phyloP scores from a whole-genome alignment of 2,888 invertebrate species.

The Zygothrica quintamaculata region DNA sequence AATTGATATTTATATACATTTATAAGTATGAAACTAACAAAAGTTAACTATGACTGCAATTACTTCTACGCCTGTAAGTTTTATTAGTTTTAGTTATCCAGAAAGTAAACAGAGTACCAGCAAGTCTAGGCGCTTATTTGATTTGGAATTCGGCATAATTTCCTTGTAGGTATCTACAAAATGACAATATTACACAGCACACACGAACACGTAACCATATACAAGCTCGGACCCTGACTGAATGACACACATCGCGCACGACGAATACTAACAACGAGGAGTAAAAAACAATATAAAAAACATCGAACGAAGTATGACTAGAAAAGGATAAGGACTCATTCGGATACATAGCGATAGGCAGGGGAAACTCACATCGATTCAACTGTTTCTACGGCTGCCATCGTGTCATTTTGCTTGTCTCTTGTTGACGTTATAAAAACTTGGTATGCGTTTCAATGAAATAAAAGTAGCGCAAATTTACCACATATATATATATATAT shows the following conservation, averaged over 20 bases:
- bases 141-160: slow-evolving; percentile 58
- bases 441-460: slow-evolving; percentile 56
- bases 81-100: slow-evolving; percentile 30
- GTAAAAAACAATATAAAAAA: slow-evolving; percentile 77
- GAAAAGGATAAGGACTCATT: slow-evolving; percentile 37
- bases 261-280: slow-evolving; percentile 44
- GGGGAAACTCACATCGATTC: slow-evolving; percentile 43
- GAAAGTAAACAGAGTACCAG: slow-evolving; percentile 67
- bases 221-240: slow-evolving; percentile 67
- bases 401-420: slow-evolving; percentile 63
- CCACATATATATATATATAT: slow-evolving; percentile 21
- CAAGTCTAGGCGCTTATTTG: slow-evolving; percentile 64
- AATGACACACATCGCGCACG: slow-evolving; percentile 70
- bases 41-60: too few species aligned
- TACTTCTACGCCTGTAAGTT: background rate
- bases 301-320: slow-evolving; percentile 53
- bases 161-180: slow-evolving; percentile 73
- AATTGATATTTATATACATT: background rate
- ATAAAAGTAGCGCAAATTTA: slow-evolving; percentile 63
- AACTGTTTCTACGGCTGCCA: slow-evolving; percentile 72
- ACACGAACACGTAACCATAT: slow-evolving; percentile 18
- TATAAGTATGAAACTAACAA: too few species aligned
- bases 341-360: slow-evolving; percentile 25
- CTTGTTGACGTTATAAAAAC: slow-evolving; percentile 47
- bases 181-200: slow-evolving; percentile 31